These are phyloP conservation scores for Macrotrachela quadricornifera DNA, from an alignment of 1,140 invertebrate species.

Conservation along the genomic window DNA sequence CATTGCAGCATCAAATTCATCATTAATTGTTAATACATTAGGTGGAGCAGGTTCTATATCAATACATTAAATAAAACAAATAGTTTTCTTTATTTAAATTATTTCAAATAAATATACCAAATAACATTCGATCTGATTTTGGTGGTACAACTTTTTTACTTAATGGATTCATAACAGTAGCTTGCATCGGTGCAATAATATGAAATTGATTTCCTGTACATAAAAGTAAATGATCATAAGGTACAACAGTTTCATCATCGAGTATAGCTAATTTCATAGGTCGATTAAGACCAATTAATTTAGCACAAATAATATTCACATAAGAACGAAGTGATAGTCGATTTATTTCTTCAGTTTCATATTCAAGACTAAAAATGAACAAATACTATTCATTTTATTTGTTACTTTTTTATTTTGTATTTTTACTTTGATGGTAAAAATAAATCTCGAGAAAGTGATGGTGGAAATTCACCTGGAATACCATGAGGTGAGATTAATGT, in stretches of 20 bases:
- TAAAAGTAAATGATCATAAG: slow-evolving; percentile 28
- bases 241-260: slow-evolving; percentile 17
- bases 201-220: slow-evolving; percentile 26
- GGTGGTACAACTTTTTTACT: slow-evolving; percentile 11
- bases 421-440: too few relatives aligned
- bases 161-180: slow-evolving; percentile 12
- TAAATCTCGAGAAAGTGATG: too few relatives aligned
- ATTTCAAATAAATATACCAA: slow-evolving; percentile 6
- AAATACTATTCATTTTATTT: slow-evolving; percentile 10
- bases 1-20: slow-evolving; percentile 23
- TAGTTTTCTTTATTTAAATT: too few relatives aligned
- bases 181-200: slow-evolving; percentile 16
- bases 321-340: slow-evolving; percentile 21
- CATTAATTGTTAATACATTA: slow-evolving; percentile 25
- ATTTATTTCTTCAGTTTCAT: slow-evolving; percentile 20
- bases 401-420: too few relatives aligned
- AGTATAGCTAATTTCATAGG: slow-evolving; percentile 21
- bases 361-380: slow-evolving; percentile 19
- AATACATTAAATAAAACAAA: background rate
- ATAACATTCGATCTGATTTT: slow-evolving; percentile 15
- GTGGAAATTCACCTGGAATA: slow-evolving; percentile 33
- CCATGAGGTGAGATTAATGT: slow-evolving; percentile 43
- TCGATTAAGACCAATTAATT: slow-evolving; percentile 26
- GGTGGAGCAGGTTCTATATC: slow-evolving; percentile 12
- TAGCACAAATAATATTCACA: slow-evolving; percentile 27